Conservation (phyloP, 2,113 vertebrate genomes). For the Delphinapterus leucas region DNA sequence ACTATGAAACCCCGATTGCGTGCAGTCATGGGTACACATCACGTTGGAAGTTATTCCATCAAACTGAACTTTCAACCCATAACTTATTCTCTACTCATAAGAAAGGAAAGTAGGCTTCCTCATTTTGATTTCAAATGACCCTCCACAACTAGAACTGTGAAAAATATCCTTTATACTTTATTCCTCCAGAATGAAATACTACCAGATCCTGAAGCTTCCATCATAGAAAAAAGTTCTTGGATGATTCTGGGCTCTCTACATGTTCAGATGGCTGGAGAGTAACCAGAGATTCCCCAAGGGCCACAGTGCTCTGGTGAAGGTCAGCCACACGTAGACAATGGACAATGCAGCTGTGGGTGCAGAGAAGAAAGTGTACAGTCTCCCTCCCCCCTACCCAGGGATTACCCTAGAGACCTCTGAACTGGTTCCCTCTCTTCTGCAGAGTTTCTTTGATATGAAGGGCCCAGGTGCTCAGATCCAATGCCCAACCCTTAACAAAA, state of each 20-base stretch:
- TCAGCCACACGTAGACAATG: background rate
- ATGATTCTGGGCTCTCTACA: background rate
- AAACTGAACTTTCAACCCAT: background rate
- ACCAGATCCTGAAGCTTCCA: background rate
- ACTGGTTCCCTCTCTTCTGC: background rate
- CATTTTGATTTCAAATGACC: background rate
- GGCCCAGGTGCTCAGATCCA: background rate
- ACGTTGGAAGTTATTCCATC: background rate
- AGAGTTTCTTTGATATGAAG: background rate
- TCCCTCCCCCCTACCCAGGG: background rate
- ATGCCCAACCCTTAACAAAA: background rate
- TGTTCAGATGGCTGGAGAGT: background rate
- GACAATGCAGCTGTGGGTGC: background rate
- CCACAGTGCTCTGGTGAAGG: background rate
- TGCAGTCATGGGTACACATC: background rate
- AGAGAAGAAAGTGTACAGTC: background rate
- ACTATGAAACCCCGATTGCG: background rate
- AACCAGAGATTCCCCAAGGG: background rate
- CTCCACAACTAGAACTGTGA: background rate
- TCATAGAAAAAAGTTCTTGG: background rate
- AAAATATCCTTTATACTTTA: background rate
- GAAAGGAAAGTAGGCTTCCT: background rate
- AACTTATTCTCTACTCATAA: background rate
- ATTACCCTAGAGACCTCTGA: background rate
- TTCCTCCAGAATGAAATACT: background rate